Evolutionary conservation across 2,113 vertebrate species (phyloP).

Genomic region (Smithornis capensis): DNA sequence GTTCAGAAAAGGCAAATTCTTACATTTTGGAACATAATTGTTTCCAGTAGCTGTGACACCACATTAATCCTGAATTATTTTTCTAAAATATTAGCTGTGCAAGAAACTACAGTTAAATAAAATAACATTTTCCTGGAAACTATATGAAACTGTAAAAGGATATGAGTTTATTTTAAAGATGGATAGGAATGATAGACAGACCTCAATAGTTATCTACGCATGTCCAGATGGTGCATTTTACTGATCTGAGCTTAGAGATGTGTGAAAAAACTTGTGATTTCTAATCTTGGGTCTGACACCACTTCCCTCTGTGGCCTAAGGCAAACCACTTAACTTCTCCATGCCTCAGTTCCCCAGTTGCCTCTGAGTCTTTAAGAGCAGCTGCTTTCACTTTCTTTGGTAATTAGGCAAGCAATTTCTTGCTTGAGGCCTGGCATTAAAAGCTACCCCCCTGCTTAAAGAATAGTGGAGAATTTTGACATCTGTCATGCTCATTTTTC

Average conservation of each 20-base stretch:
- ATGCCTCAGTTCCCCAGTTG: slow-evolving; percentile 43
- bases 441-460: neutral
- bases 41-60: neutral
- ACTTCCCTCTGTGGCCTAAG: slow-evolving; percentile 5
- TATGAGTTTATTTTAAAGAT: slow-evolving; percentile 16
- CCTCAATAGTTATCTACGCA: neutral
- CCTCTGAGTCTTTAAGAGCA: slow-evolving; percentile 17
- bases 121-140: neutral
- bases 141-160: neutral
- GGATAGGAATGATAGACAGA: neutral
- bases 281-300: slow-evolving; percentile 15
- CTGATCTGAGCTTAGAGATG: neutral
- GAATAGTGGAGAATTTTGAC: neutral
- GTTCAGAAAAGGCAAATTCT: neutral
- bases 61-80: neutral
- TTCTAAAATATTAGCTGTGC: slow-evolving; percentile 1
- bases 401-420: slow-evolving; percentile 30
- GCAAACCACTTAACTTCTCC: slow-evolving; percentile 52
- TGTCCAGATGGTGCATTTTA: slow-evolving; percentile 12
- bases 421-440: slow-evolving; percentile 20
- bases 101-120: neutral
- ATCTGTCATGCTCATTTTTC: neutral
- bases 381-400: slow-evolving; percentile 38
- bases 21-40: neutral
- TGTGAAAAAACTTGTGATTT: slow-evolving; percentile 19